Percentiles rank a stretch among this genome's conserved stretches.
These are phyloP conservation scores for Telmatherina bonti DNA, from an alignment of 2,797 vertebrate genomes.

Conservation along the genomic window DNA sequence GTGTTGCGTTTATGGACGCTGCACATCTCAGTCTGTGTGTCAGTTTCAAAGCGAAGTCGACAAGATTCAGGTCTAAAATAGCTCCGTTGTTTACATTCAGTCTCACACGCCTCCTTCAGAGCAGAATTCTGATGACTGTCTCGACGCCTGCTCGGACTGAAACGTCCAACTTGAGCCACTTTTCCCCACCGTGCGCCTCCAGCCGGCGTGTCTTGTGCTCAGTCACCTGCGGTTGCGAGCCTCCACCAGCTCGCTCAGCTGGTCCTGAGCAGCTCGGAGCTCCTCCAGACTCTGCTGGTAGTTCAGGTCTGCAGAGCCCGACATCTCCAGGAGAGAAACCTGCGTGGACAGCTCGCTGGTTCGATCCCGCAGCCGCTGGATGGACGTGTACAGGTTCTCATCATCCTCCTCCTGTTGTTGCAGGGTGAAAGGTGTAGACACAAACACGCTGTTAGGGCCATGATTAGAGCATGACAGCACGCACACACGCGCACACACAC, in stretches of 20 bases:
- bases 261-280: slow-evolving; percentile 85
- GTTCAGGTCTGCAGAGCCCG: slow-evolving; percentile 83
- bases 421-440: neutral
- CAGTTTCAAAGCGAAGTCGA: too few relatives aligned
- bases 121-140: too few relatives aligned
- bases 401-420: slow-evolving; percentile 87
- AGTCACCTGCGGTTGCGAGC: slow-evolving; percentile 87
- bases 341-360: slow-evolving; percentile 87
- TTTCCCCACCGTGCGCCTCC: neutral
- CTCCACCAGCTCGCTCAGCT: slow-evolving; percentile 89
- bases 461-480: too few relatives aligned
- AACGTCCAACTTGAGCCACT: too few relatives aligned
- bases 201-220: neutral
- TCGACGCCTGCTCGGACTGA: too few relatives aligned
- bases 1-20: too few relatives aligned
- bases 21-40: too few relatives aligned
- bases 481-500: too few relatives aligned
- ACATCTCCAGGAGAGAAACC: slow-evolving; percentile 85
- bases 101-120: too few relatives aligned
- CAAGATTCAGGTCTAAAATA: too few relatives aligned
- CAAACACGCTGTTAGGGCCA: too few relatives aligned
- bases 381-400: slow-evolving; percentile 90
- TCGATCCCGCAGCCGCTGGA: slow-evolving; percentile 88
- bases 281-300: slow-evolving; percentile 90
- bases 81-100: too few relatives aligned